A percentile compares a stretch with the other conserved stretches of the same genome.
These are phyloP conservation scores for Acrobasis suavella DNA, from an alignment of 2,888 invertebrate species.

Conservation along the genomic window DNA sequence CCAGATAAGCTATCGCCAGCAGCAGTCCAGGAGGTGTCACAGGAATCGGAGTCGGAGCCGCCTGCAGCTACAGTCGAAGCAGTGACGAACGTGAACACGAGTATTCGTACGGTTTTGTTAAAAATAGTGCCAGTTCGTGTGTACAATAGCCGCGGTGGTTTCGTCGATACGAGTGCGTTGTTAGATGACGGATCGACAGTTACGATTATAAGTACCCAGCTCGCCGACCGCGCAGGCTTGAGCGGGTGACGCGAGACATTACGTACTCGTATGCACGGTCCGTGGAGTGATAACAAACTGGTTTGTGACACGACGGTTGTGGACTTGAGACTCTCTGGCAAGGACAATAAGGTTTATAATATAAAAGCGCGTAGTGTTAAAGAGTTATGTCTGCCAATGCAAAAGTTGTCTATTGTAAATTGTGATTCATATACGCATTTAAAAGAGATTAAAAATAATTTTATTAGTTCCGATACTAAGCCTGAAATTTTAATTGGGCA, in stretches of 20 bases:
- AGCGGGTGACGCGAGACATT: background rate
- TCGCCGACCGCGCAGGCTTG: background rate
- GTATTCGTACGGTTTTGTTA: background rate
- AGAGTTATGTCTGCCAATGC: no score
- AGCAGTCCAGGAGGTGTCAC: no score
- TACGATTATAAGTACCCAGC: background rate
- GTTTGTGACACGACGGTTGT: background rate
- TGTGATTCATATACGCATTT: no score
- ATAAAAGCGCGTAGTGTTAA: no score
- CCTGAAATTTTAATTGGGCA: no score
- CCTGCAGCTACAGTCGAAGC: no score
- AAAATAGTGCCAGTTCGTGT: constrained; percentile 1
- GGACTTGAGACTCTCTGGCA: background rate
- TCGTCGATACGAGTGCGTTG: background rate
- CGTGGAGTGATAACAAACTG: background rate
- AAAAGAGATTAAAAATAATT: no score
- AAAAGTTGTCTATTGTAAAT: no score
- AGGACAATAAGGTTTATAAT: background rate
- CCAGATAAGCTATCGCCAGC: no score
- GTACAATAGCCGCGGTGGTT: background rate
- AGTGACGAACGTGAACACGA: no score
- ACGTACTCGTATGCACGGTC: background rate
- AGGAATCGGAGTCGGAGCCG: no score
- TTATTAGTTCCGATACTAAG: no score
- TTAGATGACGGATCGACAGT: background rate